Conservation (phyloP, 2,113 vertebrate genomes). For the Terrapene triunguis region DNA sequence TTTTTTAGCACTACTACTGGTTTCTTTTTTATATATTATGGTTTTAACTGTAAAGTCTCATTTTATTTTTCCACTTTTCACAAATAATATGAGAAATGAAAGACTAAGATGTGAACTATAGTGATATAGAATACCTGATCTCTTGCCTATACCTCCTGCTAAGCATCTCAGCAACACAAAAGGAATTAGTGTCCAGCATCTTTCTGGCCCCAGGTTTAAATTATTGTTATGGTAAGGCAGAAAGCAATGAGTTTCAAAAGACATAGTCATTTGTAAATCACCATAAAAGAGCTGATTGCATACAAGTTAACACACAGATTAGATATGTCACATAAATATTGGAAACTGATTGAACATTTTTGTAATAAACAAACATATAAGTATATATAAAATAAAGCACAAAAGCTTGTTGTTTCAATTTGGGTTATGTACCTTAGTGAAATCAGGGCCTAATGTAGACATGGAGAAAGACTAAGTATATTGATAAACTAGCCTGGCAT, state of each 20-base stretch:
- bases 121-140: not conserved
- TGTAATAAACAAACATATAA: not conserved
- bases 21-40: not conserved
- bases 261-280: not conserved
- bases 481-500: not conserved
- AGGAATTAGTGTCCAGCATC: not conserved
- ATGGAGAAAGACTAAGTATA: not conserved
- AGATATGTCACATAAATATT: not conserved
- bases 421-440: not conserved
- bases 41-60: not conserved
- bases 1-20: not conserved
- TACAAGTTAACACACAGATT: not conserved
- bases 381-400: not conserved
- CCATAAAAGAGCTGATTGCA: not conserved
- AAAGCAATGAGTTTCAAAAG: not conserved
- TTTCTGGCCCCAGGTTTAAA: not conserved
- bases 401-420: not conserved
- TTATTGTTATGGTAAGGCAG: not conserved
- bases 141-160: not conserved
- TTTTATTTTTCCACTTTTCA: not conserved
- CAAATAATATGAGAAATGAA: not conserved
- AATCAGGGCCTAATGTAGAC: not conserved
- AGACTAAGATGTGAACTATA: rapidly evolving
- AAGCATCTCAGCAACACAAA: not conserved
- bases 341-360: not conserved